Conservation (phyloP, 2,113 vertebrate genomes). For the Chamaea fasciata region DNA sequence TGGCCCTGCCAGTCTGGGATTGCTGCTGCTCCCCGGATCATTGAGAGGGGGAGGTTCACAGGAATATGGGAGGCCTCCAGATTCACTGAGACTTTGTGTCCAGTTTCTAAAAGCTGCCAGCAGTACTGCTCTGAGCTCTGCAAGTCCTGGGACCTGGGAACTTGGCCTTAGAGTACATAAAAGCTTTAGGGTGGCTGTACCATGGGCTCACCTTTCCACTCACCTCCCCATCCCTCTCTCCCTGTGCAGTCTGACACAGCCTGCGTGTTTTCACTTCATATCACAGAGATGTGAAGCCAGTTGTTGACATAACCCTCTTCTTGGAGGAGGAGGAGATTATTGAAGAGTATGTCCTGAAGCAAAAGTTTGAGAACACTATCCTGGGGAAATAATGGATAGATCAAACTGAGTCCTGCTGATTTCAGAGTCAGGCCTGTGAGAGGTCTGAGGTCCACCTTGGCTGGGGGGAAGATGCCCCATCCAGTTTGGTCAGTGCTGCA, state of each 20-base stretch:
- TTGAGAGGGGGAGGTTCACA: neutral
- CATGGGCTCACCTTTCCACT: neutral
- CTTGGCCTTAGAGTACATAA: neutral
- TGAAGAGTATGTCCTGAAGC: neutral
- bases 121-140: neutral
- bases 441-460: too few relatives aligned
- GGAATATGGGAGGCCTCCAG: neutral
- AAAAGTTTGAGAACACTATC: neutral
- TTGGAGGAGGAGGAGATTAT: neutral
- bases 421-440: neutral
- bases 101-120: neutral
- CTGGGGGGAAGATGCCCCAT: neutral
- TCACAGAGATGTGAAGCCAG: neutral
- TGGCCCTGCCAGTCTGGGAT: neutral
- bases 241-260: neutral
- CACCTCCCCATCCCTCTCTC: neutral
- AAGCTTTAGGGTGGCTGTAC: neutral
- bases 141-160: neutral
- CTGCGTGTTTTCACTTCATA: neutral
- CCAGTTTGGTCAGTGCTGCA: neutral
- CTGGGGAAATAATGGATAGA: neutral
- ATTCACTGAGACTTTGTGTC: neutral
- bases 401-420: neutral
- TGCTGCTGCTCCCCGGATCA: neutral
- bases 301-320: neutral